Base-by-base conservation (phyloP, 2,113 vertebrate genomes). In the Brienomyrus longianalis region DNA sequence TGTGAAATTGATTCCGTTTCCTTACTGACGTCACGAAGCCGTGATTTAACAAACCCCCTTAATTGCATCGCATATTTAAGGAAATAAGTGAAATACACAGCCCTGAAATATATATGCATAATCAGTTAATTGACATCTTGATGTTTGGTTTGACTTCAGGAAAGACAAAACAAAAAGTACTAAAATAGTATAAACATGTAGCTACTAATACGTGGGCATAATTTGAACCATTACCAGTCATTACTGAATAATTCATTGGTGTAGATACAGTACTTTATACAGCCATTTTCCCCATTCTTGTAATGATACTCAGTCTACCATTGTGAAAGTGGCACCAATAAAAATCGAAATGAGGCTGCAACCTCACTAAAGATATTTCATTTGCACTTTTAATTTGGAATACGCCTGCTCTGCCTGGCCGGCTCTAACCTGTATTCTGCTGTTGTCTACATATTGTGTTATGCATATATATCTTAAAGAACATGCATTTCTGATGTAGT, bases 11-110 rank as follows among this genome's bases (percentile, higher is more conserved):
- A 62, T 66, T 66, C 85, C 39, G 23, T 89, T 89, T 17, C 27
- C 45, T 70, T 43, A 23, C 23, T 70, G 89, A 86, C 89, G 83
- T 70, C 83, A 89, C 52, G 80, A 59, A 70, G 43, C 43, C 27
- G 54, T 31, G 54, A 86, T 50, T 86, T 83, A 86, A 85, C 45
- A 23, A 83, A 1, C 59, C 8, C 8, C 50, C 48, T 80, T 89
- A 86, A 89, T 70, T 86, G 45, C 89, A 31, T 17, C 54, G 74
- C 51, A 45, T 17, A 23, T 27, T 88, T 62, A 51, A 23, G 50
- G 15, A 77, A 35, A 83, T 51, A 77, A 19, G 31, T 43, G 5
- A 80, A 80, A 80, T 80, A 80, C 15, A 43, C 10, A 43, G 2
- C 35, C 35, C 35, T 80, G 35, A 80, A 43, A 80, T 19, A 43